These are phyloP conservation scores for Pteropus alecto DNA, from an alignment of 2,113 vertebrate species.

Conservation along the genomic window DNA sequence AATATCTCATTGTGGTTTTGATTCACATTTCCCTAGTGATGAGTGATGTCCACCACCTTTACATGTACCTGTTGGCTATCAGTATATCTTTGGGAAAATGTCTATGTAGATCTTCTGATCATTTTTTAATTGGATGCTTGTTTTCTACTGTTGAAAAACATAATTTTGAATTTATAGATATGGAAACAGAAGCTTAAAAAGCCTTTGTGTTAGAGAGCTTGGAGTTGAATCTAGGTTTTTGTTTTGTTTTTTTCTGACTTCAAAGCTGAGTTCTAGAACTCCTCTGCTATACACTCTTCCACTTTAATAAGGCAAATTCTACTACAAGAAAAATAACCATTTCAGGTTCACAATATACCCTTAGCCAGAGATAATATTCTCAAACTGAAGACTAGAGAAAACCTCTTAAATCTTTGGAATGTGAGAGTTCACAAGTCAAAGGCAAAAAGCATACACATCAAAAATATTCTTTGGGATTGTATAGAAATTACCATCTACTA, in stretches of 20 bases:
- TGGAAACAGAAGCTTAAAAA: not conserved
- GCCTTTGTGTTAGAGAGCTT: not conserved
- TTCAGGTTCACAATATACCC: not conserved
- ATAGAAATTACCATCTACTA: not conserved
- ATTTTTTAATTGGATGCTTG: not conserved
- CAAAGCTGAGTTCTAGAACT: not conserved
- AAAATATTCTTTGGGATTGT: not conserved
- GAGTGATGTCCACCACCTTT: not conserved
- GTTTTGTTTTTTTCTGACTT: not conserved
- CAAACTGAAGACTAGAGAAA: not conserved
- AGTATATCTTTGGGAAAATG: not conserved
- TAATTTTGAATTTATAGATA: not conserved
- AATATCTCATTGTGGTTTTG: not conserved
- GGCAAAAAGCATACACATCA: not conserved
- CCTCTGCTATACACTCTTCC: rapidly evolving
- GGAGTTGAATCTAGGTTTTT: not conserved
- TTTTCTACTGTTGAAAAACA: not conserved
- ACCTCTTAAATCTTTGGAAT: not conserved
- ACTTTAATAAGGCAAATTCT: not conserved
- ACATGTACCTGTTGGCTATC: not conserved
- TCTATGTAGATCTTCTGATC: not conserved
- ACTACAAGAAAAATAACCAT: not conserved
- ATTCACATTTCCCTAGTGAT: not conserved
- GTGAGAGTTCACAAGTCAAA: not conserved
- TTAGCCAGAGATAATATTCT: not conserved